Percentiles rank a stretch among this genome's conserved stretches.
Evolutionary conservation across 1,140 invertebrate genomes (phyloP).

Genomic region (Aricia agestis): DNA sequence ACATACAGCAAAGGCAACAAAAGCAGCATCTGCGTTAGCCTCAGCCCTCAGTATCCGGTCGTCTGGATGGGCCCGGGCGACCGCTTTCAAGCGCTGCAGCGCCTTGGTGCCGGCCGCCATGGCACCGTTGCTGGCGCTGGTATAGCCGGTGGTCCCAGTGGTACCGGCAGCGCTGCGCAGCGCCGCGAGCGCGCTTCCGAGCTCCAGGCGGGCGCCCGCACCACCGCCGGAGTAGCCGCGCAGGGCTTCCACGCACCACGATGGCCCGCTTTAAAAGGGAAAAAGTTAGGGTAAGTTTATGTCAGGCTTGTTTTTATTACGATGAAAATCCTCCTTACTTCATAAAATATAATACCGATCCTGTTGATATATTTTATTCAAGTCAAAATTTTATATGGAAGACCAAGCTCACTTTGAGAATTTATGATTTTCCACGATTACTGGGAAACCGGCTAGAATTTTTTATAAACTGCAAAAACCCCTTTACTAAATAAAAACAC

Average conservation of each 20-base stretch:
- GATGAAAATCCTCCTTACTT: too few species aligned
- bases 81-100: conserved; percentile 58
- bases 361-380: too few species aligned
- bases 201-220: conserved; percentile 62
- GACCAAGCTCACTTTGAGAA: too few species aligned
- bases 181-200: conserved; percentile 59
- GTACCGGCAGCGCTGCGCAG: conserved; percentile 44
- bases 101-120: conserved; percentile 39
- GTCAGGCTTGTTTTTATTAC: too few species aligned
- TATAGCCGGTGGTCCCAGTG: conserved; percentile 28
- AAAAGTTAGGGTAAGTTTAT: too few species aligned
- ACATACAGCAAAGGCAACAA: conserved; percentile 64
- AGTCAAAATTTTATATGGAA: too few species aligned
- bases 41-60: conserved; percentile 55
- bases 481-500: too few species aligned
- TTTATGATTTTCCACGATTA: too few species aligned
- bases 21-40: conserved; percentile 65
- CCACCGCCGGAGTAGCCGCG: conserved; percentile 61
- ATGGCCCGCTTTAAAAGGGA: conserved; percentile 39
- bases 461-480: too few species aligned
- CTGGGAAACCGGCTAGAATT: too few species aligned
- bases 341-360: too few species aligned
- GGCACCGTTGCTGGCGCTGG: conserved; percentile 26
- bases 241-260: conserved; percentile 70
- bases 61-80: conserved; percentile 48